These are phyloP conservation scores for Harpagifer antarcticus DNA, from an alignment of 2,797 vertebrate species.

Conservation along the genomic window DNA sequence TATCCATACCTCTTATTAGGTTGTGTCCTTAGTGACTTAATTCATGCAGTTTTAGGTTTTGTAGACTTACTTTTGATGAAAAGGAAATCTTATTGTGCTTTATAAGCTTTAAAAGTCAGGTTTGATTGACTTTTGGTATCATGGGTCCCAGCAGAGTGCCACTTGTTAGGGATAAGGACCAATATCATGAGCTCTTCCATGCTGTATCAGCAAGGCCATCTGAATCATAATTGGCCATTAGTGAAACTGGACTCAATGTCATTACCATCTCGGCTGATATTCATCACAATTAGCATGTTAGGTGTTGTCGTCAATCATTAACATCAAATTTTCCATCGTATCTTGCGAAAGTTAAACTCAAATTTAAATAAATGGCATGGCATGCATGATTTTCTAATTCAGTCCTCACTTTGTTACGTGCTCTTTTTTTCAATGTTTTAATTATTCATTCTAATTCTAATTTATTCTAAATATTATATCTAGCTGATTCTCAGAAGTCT, in stretches of 20 bases:
- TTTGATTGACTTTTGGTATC: slow-evolving; percentile 3
- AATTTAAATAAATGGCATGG: neutral
- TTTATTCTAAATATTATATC: neutral
- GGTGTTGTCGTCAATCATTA: slow-evolving; percentile 32
- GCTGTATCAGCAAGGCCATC: slow-evolving; percentile 49
- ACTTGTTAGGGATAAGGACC: slow-evolving; percentile 11
- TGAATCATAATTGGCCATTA: slow-evolving; percentile 56
- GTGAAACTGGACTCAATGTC: slow-evolving; percentile 28
- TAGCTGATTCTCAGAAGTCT: neutral
- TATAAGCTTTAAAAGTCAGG: slow-evolving; percentile 13
- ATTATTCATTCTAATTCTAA: neutral
- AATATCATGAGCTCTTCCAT: slow-evolving; percentile 19
- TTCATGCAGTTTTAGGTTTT: neutral
- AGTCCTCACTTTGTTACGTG: neutral
- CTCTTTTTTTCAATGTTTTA: neutral
- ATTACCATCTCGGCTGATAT: slow-evolving; percentile 37
- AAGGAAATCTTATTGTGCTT: neutral
- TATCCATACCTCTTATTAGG: neutral
- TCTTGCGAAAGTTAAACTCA: slow-evolving; percentile 1
- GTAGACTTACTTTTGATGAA: neutral
- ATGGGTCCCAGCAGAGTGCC: slow-evolving; percentile 4
- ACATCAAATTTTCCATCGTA: slow-evolving; percentile 9
- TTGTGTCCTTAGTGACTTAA: neutral
- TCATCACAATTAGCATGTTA: slow-evolving; percentile 47
- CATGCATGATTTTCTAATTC: neutral